Conservation (phyloP, 2,888 invertebrate genomes). For the Pristionchus fissidentatus region DNA sequence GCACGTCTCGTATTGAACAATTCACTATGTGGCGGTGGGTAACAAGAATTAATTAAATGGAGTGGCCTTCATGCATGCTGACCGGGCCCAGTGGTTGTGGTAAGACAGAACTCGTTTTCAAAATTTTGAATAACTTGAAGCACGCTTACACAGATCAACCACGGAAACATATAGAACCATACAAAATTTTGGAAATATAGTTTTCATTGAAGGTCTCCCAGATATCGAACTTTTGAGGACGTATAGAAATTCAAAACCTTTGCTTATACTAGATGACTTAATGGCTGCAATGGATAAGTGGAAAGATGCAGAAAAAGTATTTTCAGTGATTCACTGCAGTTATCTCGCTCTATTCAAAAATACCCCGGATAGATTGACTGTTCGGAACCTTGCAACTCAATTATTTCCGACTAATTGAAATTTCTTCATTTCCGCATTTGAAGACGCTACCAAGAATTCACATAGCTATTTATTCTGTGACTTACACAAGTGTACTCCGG, state of each 20-base stretch:
- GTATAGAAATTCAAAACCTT: neutral
- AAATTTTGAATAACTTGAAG: neutral
- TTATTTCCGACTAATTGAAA: neutral
- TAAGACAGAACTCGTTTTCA: neutral
- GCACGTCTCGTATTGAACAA: too few relatives aligned
- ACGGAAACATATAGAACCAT: neutral
- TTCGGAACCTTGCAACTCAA: constrained; percentile 19
- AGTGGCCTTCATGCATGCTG: neutral
- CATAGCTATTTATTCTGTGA: constrained; percentile 3
- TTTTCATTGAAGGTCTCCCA: constrained; percentile 7
- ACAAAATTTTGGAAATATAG: neutral
- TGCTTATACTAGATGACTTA: constrained; percentile 10
- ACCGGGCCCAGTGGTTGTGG: neutral
- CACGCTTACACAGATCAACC: neutral
- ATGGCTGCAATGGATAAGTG: constrained; percentile 25
- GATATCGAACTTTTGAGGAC: neutral
- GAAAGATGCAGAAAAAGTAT: neutral
- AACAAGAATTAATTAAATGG: too few relatives aligned
- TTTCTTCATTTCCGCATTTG: neutral
- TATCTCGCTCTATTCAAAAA: constrained; percentile 26
- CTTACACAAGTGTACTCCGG: neutral
- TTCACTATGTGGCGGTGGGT: too few relatives aligned
- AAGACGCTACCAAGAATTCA: neutral
- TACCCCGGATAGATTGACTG: neutral
- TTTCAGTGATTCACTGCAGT: neutral